Evolutionary conservation across 2,113 vertebrate species (phyloP).

Genomic region (Ophiodon elongatus): DNA sequence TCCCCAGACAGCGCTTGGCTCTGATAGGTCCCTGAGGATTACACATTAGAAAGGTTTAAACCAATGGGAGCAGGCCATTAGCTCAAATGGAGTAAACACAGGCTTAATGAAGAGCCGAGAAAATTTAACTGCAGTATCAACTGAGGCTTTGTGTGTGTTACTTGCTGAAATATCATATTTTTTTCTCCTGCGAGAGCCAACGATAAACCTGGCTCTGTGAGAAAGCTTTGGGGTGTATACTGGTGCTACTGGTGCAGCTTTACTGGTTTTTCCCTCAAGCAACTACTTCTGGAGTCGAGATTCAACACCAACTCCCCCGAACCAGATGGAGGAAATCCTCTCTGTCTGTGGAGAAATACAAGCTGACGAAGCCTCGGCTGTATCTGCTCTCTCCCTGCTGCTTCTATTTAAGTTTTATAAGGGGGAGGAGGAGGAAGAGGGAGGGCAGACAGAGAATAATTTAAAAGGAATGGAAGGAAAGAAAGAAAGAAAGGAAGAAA

Average conservation of each 20-base stretch:
- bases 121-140: not conserved
- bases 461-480: not conserved
- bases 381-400: constrained; percentile 37
- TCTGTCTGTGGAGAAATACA: constrained; percentile 29
- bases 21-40: constrained; percentile 62
- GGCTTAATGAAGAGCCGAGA: constrained; percentile 13
- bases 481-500: not conserved
- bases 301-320: not conserved
- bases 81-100: constrained; percentile 38
- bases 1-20: constrained; percentile 51
- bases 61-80: constrained; percentile 55
- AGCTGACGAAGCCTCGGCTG: constrained; percentile 16
- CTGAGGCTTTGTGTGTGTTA: not conserved
- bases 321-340: constrained; percentile 6
- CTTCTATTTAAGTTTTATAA: not conserved
- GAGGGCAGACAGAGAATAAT: not conserved
- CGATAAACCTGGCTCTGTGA: not conserved
- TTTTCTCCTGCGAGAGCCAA: not conserved
- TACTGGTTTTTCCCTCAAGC: constrained; percentile 22
- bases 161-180: constrained; percentile 16
- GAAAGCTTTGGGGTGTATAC: not conserved
- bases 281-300: not conserved
- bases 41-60: constrained; percentile 15
- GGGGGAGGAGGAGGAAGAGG: not conserved
- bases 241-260: constrained; percentile 32